These are phyloP conservation scores for Pogonomyrmex barbatus DNA, from an alignment of 1,140 invertebrate species.

Conservation along the genomic window DNA sequence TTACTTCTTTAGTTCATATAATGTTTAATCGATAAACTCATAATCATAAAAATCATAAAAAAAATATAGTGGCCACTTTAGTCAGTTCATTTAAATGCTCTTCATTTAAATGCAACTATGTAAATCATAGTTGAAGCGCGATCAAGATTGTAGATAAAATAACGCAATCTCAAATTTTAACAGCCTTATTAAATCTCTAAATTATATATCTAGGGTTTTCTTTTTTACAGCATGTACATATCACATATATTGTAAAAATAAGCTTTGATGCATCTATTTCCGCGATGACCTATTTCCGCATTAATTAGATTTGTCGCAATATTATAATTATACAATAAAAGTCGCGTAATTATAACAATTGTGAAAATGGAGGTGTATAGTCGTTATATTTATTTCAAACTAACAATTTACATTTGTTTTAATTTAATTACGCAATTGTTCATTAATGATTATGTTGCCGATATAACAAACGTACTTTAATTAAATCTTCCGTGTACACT, in stretches of 20 bases:
- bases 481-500: not conserved
- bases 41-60: not conserved
- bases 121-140: conserved; percentile 21
- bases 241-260: not conserved
- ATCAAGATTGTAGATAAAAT: conserved; percentile 43
- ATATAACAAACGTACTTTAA: conserved; percentile 12
- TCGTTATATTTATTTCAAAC: conserved; percentile 37
- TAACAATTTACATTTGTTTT: conserved; percentile 13
- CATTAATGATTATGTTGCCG: conserved; percentile 34
- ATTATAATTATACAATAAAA: not conserved
- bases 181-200: conserved; percentile 10
- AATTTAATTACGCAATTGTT: conserved; percentile 41
- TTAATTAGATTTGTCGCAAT: conserved; percentile 29
- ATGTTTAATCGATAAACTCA: conserved; percentile 49
- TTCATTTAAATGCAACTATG: not conserved
- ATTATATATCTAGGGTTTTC: not conserved
- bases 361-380: not conserved
- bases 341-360: conserved; percentile 30
- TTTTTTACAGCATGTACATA: not conserved
- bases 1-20: not conserved
- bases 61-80: not conserved
- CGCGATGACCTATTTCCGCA: not conserved
- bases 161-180: conserved; percentile 12
- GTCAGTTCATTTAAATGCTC: conserved; percentile 25
- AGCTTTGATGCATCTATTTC: not conserved